Base-by-base conservation (phyloP, 2,888 invertebrate species). In the Myopa testacea region DNA sequence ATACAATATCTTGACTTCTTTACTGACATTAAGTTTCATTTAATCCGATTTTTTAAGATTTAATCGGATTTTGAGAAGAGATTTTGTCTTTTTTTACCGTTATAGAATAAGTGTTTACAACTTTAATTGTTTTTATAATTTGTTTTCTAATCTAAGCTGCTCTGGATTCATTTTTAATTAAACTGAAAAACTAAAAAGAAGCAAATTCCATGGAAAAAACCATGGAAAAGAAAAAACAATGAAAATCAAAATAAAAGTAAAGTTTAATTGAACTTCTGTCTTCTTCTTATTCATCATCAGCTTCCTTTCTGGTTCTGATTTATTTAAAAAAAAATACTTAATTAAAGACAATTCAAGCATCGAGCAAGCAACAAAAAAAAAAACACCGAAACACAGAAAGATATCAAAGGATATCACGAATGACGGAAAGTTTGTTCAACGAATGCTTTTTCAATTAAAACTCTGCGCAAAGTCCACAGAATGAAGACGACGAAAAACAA, bases 371-470 rank as follows among this genome's bases (percentile, higher is more conserved):
- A 5, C 55, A 55, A 16, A 55, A 55, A 0, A 10, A 45, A 10
- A 45, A 45, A 45, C 45, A 26, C 26, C 26, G 26, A 26, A 26
- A 26, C 45, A 45, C 45, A 45, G 45, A 45, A 67, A 38, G n/a
- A 67, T 34, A 38, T 38, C 14, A 38, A 67, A 38, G 38, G 45
- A 68, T 50, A 69, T 19, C 40, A 19, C 5, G 50, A 19, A 6
- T 45, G 40, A n/a, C 14, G 50, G 19, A 70, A 70, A 70, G 55
- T 67, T 58, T 67, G 38, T 65, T n/a, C 58, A 72, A 68, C 77
- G 68, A 77, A 77, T 71, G 72, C 55, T 65, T 65, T 65, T 77
- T 77, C 77, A 77, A 77, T 77, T 77, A 77, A 77, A 77, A 77
- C 70, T 77, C 68, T n/a, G 37, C 62, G 34, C 19, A 62, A 63